Evolutionary conservation across 2,888 invertebrate species (phyloP), one percentile per base, ranked within the genome.

Genomic region (Trichopria drosophilae): DNA sequence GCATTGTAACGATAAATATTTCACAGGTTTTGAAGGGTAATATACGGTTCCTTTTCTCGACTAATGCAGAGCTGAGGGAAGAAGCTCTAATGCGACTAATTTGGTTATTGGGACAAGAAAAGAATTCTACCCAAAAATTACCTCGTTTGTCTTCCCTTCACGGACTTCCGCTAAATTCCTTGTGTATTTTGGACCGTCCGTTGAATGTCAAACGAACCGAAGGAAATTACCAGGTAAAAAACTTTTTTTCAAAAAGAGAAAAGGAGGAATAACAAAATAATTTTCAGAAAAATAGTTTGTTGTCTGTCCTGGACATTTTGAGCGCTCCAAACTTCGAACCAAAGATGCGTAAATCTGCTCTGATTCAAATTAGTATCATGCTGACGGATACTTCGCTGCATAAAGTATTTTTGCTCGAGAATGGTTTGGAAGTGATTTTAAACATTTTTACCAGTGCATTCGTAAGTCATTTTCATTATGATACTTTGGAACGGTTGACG

Each of bases 361-460:
- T 87, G 47, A 83, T 84, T 51, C 87, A 87, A 73, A 73, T 86
- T 15, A 81, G 84, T 18, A 84, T 85, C 1, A 81, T 87, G 80
- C 69, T 85, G 67, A 80, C 85, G 9, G 85, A 86, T 62, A 77
- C 76, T 29, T 79, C 82, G 15, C 64, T 83, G 24, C 87, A 86
- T 59, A 80, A 81, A 20, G 67, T 78, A 0, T 86, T 87, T 64
- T 51, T 85, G 12, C 78, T 81, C 39, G 75, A 78, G 37, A 77
- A 80, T 51, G 86, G 86, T 0, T 54, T 86, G 9, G 73, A 77
- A 41, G 64, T 82, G 34, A 63, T 82, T 24, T 61, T 78, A 18
- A 73, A 80, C 37, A 72, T 79, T 40, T 77, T 82, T 63, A 68
- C 74, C 45, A 75, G 70, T 53, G 75, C 79, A 3, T 60, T 76